Base-by-base conservation (phyloP, 1,140 invertebrate genomes). In the Hycleus cichorii region DNA sequence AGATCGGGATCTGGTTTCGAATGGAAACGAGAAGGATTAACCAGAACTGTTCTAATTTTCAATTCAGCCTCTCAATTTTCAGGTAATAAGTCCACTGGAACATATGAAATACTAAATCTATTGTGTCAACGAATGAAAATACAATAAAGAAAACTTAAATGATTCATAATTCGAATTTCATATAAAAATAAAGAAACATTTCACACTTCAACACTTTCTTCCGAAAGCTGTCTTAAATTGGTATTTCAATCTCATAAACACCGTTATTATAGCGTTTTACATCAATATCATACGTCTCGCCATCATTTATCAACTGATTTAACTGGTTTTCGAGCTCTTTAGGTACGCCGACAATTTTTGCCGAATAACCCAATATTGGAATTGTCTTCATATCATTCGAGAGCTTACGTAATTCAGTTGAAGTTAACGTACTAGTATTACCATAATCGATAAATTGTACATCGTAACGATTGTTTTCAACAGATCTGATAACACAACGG, bases 401-500 rank as follows among this genome's bases (percentile, higher is more conserved):
- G 9, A 61, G 56, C 32, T 39, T 61, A 12, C 59, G 47, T 12
- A 64, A 40, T 18, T 56, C 39, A 18, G 50, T 39, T 11, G 39
- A 50, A 6, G 39, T 54, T 1, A 55, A 12, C 4, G 40, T 39
- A 25, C 44, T 44, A 3, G 44, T n/a, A 40, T 55, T 61, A 6
- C 62, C 62, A 47, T 45, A 64, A 59, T 64, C 62, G 0, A 64
- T 56, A 3, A 54, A 53, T 6, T 39, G 39, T 7, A 61, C 49
- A 8, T 39, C 11, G 18, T 56, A 58, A 9, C 26, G 32, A 6
- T 47, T 26, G 3, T 56, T 56, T 39, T 39, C 25, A 10, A 43
- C 39, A 2, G 26, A 11, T 8, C 52, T 27, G 1, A 60, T 40
- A 8, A 57, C 54, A 5, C 50, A 59, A 40, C 62, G 54, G 42